These are phyloP conservation scores for Allygus modestus DNA, from an alignment of 2,888 invertebrate genomes.

Conservation along the genomic window DNA sequence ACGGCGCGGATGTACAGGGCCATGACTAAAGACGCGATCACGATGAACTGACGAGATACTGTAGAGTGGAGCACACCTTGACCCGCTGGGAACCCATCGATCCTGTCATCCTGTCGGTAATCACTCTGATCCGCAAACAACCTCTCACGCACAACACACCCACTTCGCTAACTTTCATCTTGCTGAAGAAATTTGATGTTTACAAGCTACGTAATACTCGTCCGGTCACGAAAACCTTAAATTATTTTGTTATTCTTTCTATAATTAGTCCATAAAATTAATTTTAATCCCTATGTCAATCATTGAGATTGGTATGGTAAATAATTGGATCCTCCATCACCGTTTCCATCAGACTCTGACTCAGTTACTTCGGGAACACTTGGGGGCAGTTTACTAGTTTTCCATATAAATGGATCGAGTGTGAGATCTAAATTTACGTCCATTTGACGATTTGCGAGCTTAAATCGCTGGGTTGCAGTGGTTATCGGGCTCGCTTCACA, in stretches of 20 bases:
- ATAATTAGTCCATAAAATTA: not conserved
- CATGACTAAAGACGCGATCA: not conserved
- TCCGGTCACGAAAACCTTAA: not conserved
- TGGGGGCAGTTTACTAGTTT: no score
- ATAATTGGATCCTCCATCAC: no score
- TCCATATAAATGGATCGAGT: no score
- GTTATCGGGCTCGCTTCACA: no score
- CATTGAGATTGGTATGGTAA: no score
- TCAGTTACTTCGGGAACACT: no score
- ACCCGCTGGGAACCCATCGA: not conserved
- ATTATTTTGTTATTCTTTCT: not conserved
- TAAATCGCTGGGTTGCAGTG: no score
- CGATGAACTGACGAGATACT: not conserved
- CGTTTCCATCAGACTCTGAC: no score
- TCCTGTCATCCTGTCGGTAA: slow-evolving; percentile 4
- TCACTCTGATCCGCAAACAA: not conserved
- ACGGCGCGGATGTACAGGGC: slow-evolving; percentile 32
- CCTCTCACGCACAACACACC: slow-evolving; percentile 4
- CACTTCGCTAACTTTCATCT: not conserved
- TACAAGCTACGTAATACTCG: not conserved
- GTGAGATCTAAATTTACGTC: no score
- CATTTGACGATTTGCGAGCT: no score
- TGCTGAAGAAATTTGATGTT: not conserved
- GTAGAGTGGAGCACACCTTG: not conserved
- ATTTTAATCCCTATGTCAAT: no score